Evolutionary conservation across 2,888 invertebrate genomes (phyloP).

Genomic region (Allolobophora icterica): DNA sequence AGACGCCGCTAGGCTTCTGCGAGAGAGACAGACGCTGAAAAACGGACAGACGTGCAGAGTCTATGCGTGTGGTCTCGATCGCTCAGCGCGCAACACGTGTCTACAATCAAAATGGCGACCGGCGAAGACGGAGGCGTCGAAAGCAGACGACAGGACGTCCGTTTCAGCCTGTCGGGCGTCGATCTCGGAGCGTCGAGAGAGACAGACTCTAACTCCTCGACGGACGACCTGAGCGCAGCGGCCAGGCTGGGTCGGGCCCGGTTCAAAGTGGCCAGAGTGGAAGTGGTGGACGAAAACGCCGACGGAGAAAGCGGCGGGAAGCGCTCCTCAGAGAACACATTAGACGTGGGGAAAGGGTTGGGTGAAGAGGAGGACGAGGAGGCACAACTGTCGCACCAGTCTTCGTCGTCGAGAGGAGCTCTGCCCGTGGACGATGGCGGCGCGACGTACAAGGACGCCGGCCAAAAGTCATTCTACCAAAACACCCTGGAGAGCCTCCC

Average conservation of each 20-base stretch:
- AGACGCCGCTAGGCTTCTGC: slow-evolving; percentile 1
- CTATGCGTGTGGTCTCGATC: not conserved
- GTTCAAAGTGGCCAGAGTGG: not conserved
- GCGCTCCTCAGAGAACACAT: not conserved
- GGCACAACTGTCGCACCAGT: not conserved
- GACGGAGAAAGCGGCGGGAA: not conserved
- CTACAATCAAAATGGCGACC: not conserved
- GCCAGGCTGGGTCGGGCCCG: slow-evolving; percentile 3
- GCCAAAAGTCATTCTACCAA: slow-evolving; percentile 52
- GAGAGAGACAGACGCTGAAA: not conserved
- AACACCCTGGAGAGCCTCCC: slow-evolving; percentile 81
- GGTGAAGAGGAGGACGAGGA: not conserved
- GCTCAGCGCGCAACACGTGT: not conserved
- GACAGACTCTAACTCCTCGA: not conserved
- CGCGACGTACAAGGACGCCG: slow-evolving; percentile 13
- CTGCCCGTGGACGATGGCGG: not conserved
- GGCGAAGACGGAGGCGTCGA: not conserved
- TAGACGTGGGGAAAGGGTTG: not conserved
- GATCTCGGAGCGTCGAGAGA: not conserved
- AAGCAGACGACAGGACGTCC: slow-evolving; percentile 5
- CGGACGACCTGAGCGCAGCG: not conserved
- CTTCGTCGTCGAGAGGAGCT: not conserved
- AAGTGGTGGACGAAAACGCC: slow-evolving; percentile 1
- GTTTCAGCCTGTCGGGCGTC: not conserved
- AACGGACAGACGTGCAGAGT: not conserved